These are phyloP conservation scores for Sarcophaga variegata DNA, from an alignment of 2,888 invertebrate genomes.

Conservation along the genomic window DNA sequence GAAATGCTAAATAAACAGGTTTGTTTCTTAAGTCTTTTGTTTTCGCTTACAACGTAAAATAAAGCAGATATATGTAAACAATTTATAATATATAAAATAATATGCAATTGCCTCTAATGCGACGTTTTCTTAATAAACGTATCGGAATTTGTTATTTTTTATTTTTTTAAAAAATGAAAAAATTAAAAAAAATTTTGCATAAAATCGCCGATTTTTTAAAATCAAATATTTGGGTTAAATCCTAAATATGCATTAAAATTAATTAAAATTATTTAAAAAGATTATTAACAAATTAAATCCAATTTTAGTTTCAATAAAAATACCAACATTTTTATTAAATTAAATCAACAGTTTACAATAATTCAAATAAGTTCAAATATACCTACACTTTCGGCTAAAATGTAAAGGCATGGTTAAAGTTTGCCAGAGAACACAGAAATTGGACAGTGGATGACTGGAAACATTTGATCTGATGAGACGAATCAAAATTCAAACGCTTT, in stretches of 20 bases:
- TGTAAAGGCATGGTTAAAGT: too few relatives aligned
- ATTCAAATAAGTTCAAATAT: too few relatives aligned
- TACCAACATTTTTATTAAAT: too few relatives aligned
- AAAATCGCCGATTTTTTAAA: neutral
- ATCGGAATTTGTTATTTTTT: neutral
- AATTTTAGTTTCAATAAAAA: neutral
- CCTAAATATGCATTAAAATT: neutral
- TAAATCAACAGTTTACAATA: too few relatives aligned
- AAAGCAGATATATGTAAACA: conserved; percentile 26
- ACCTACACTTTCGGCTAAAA: too few relatives aligned
- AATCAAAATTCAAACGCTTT: too few relatives aligned
- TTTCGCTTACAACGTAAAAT: neutral
- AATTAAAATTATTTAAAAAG: neutral
- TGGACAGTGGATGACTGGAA: too few relatives aligned
- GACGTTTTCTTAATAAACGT: neutral
- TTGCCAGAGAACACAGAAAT: too few relatives aligned
- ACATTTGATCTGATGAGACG: too few relatives aligned
- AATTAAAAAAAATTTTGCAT: neutral
- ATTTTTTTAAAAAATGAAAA: neutral
- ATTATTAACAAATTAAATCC: neutral
- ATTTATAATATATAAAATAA: conserved; percentile 21
- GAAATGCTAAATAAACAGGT: conserved; percentile 46
- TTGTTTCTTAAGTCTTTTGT: conserved; percentile 54
- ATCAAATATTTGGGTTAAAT: neutral
- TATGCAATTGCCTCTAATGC: neutral